These are phyloP conservation scores for Formica aserva DNA, from an alignment of 2,888 invertebrate genomes.

Conservation along the genomic window DNA sequence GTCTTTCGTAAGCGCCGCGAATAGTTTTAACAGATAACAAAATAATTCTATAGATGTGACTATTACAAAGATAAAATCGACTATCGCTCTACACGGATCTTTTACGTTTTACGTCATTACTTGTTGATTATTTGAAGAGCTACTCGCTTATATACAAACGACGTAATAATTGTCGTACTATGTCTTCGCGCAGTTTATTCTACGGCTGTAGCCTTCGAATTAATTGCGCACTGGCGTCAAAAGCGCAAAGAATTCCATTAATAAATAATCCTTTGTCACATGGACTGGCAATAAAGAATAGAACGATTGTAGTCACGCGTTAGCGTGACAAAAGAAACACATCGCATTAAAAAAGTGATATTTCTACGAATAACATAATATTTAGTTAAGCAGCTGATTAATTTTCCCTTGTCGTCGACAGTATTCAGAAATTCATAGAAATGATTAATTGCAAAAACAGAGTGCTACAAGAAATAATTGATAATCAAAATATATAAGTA, in stretches of 20 bases:
- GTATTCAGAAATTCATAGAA: background rate
- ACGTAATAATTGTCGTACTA: background rate
- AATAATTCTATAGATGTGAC: background rate
- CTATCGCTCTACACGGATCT: background rate
- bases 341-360: background rate
- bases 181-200: background rate
- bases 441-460: background rate
- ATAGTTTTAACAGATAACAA: background rate
- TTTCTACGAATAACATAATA: background rate
- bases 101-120: background rate
- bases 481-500: background rate
- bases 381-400: background rate
- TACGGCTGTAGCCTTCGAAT: background rate
- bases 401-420: background rate
- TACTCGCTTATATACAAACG: background rate
- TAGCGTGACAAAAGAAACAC: background rate
- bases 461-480: background rate
- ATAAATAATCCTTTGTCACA: background rate
- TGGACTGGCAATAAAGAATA: background rate
- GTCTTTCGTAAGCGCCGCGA: background rate
- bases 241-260: background rate
- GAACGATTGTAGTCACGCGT: background rate
- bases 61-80: slow-evolving; percentile 15
- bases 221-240: background rate
- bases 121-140: background rate